These are phyloP conservation scores for Campylorhamphus procurvoides DNA, from an alignment of 2,113 vertebrate genomes.

Conservation along the genomic window DNA sequence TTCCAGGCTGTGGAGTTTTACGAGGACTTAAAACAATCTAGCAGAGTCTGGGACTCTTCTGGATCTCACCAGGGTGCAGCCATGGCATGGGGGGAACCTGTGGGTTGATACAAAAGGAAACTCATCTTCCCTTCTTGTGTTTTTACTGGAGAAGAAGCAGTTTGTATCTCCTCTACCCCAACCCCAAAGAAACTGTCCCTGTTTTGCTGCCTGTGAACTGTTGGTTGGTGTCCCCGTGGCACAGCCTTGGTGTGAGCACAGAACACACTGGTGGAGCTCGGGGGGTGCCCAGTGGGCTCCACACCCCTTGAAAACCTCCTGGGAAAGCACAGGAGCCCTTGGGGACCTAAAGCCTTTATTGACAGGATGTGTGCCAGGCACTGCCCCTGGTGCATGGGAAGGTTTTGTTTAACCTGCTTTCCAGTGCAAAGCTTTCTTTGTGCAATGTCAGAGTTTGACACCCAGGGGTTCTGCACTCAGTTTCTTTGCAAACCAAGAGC, in stretches of 20 bases:
- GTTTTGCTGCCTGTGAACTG: background rate
- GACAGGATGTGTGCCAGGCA: background rate
- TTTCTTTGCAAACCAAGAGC: background rate
- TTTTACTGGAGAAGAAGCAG: background rate
- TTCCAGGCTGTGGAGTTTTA: background rate
- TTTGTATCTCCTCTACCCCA: background rate
- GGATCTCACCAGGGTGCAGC: background rate
- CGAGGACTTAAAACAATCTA: background rate
- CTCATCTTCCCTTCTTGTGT: background rate
- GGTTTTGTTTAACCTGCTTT: background rate
- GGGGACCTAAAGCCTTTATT: background rate
- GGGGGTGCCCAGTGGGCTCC: background rate
- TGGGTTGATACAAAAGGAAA: background rate
- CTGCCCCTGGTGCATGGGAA: background rate
- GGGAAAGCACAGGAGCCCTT: background rate
- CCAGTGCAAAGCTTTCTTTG: background rate
- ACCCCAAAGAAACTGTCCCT: background rate
- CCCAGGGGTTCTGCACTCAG: background rate
- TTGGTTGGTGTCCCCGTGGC: background rate
- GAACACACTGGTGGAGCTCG: background rate
- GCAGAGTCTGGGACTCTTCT: background rate
- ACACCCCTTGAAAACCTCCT: background rate
- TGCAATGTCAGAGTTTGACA: background rate
- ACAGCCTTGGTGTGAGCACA: background rate
- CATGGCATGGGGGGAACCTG: background rate